These are phyloP conservation scores for Ursus arctos DNA, from an alignment of 2,113 vertebrate species.

Conservation along the genomic window DNA sequence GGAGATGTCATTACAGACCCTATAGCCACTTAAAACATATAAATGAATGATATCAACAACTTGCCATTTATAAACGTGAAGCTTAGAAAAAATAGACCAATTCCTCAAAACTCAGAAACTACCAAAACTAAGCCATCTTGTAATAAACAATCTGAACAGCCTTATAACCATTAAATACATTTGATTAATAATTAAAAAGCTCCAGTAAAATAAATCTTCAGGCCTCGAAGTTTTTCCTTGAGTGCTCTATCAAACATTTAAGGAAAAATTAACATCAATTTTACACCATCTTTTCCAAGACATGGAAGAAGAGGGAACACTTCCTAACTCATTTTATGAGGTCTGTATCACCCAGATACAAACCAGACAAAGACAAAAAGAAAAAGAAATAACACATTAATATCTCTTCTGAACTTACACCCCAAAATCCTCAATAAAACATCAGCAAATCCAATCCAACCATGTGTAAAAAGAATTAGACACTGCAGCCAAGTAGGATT, in stretches of 20 bases:
- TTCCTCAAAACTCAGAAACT: neutral
- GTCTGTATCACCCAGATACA: neutral
- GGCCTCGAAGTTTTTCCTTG: neutral
- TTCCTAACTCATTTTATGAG: neutral
- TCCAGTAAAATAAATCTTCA: neutral
- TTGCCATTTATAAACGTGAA: neutral
- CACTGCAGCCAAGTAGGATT: neutral
- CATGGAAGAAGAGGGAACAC: neutral
- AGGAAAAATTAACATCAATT: neutral
- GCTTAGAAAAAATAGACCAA: neutral
- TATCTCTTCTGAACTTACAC: neutral
- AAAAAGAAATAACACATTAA: neutral
- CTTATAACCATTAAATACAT: neutral
- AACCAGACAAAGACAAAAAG: neutral
- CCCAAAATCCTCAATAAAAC: neutral
- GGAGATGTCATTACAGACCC: neutral
- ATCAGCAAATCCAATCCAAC: neutral
- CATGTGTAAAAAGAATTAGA: neutral
- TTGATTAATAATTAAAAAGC: neutral
- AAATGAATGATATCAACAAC: neutral
- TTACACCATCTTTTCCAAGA: neutral
- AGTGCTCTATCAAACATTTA: neutral
- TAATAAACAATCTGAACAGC: neutral
- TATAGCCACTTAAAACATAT: neutral
- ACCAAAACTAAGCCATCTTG: neutral